Evolutionary conservation across 2,797 vertebrate species (phyloP).

Genomic region (Crocidura indochinensis): DNA sequence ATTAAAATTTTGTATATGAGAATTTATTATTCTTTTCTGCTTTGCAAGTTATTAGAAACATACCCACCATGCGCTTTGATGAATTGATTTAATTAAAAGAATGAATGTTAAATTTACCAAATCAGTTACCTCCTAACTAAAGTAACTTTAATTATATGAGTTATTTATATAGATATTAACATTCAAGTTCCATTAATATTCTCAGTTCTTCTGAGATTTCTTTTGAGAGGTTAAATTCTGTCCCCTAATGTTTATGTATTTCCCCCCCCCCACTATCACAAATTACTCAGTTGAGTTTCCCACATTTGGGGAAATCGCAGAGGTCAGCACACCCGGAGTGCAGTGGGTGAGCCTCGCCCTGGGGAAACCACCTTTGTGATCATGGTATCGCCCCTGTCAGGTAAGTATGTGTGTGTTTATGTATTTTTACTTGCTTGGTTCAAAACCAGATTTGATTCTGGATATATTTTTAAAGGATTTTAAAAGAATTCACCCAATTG

Average conservation of each 20-base stretch:
- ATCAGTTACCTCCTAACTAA: constrained; percentile 8
- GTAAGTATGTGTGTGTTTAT: too few species aligned
- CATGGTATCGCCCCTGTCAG: too few species aligned
- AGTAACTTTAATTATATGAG: constrained; percentile 23
- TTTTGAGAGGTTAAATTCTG: background rate
- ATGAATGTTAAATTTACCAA: constrained; percentile 19
- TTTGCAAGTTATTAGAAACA: background rate
- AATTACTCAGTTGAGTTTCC: too few species aligned
- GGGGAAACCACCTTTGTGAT: too few species aligned
- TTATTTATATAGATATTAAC: constrained; percentile 38
- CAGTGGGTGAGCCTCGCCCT: too few species aligned
- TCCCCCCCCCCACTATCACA: too few species aligned
- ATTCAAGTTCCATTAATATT: background rate
- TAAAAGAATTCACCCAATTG: background rate
- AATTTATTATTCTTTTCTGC: background rate
- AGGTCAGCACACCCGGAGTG: too few species aligned
- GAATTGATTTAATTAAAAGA: constrained; percentile 46
- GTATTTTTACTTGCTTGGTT: background rate
- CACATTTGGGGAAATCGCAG: too few species aligned
- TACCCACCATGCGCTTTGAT: background rate
- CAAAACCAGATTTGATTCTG: constrained; percentile 8
- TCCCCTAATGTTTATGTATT: background rate
- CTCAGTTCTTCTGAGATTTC: background rate
- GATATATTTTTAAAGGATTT: background rate
- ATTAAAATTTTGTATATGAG: background rate